Percentiles rank a stretch among this genome's conserved stretches.
phyloP scores from a whole-genome alignment of 2,888 invertebrate species.

The Atherix ibis region DNA sequence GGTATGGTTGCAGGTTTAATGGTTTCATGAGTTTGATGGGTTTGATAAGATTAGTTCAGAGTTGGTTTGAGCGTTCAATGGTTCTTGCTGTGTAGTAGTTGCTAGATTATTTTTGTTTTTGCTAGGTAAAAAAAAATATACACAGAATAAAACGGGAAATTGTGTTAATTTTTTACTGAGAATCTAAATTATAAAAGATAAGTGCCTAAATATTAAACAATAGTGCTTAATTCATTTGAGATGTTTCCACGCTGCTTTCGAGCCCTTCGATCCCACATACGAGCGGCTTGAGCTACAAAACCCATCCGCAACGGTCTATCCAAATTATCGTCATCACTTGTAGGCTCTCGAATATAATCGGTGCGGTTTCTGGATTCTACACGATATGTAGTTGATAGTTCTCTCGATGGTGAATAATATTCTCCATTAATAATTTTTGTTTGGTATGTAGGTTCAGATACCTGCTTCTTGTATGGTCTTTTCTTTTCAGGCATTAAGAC shows the following conservation, averaged over 20 bases:
- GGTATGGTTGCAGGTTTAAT: no score
- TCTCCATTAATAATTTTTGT: not conserved
- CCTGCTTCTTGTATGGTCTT: constrained; percentile 5
- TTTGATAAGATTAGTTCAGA: no score
- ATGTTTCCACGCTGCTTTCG: not conserved
- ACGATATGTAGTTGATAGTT: not conserved
- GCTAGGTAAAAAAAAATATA: no score
- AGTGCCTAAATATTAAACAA: constrained; percentile 10
- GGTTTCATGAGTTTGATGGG: no score
- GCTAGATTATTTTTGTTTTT: no score
- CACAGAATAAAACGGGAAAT: no score
- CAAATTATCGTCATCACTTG: constrained; percentile 7
- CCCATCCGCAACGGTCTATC: constrained; percentile 9
- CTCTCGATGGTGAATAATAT: not conserved
- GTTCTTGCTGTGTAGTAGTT: no score
- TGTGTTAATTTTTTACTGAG: no score
- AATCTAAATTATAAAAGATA: no score
- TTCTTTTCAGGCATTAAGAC: constrained; percentile 12
- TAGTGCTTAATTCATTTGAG: constrained; percentile 6
- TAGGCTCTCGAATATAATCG: not conserved
- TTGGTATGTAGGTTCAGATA: constrained; percentile 3
- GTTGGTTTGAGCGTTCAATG: no score
- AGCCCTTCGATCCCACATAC: constrained; percentile 13
- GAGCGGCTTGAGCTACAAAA: constrained; percentile 13
- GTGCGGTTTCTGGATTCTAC: not conserved